Conservation (phyloP, 2,113 vertebrate genomes). For the Tachysurus fulvidraco region DNA sequence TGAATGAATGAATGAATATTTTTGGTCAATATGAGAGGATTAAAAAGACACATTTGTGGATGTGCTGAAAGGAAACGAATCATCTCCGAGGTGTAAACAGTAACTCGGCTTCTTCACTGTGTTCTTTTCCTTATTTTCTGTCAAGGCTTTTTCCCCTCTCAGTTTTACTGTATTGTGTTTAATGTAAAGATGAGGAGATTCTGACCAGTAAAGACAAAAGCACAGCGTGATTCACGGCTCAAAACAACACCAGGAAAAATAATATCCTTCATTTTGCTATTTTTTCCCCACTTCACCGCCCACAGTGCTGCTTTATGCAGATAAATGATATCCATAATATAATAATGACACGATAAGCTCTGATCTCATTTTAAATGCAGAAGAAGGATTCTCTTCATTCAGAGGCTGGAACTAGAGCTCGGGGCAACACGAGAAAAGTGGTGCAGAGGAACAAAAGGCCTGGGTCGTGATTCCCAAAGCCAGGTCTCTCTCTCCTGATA, state of each 20-base stretch:
- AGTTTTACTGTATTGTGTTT: background rate
- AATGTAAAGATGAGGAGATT: background rate
- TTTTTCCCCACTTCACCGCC: no score
- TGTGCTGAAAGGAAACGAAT: background rate
- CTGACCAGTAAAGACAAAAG: background rate
- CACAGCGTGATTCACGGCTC: background rate
- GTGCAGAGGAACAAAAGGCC: background rate
- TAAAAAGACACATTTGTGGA: background rate
- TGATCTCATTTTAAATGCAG: conserved; percentile 9
- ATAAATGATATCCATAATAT: conserved; percentile 31
- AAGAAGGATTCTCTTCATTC: background rate
- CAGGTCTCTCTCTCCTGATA: background rate
- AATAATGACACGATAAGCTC: conserved; percentile 29
- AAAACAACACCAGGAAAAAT: background rate
- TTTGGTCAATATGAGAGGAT: background rate
- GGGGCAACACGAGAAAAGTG: background rate
- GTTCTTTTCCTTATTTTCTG: background rate
- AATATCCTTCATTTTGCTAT: background rate
- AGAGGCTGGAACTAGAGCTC: background rate
- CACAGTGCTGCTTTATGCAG: conserved; percentile 22
- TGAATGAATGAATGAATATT: background rate
- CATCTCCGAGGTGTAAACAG: background rate
- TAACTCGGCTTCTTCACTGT: background rate
- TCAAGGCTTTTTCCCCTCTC: background rate
- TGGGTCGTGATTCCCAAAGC: background rate